Base-by-base conservation (phyloP, 2,113 vertebrate genomes). In the Otis tarda region DNA sequence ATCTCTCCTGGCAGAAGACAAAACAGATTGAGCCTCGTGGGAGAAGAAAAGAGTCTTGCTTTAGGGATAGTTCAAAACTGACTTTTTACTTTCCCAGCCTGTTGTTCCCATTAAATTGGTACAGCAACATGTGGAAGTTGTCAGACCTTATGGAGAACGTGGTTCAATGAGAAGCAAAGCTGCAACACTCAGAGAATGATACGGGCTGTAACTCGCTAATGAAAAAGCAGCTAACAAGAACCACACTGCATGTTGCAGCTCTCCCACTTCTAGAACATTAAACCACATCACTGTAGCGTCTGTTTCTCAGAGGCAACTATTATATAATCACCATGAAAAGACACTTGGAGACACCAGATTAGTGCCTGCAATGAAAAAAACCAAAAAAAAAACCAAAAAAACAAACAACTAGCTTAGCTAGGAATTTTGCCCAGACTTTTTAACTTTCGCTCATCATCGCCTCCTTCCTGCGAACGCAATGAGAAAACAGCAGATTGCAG, bases 1-100 rank as follows among this genome's bases (percentile, higher is more conserved):
- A 99, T 99, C 98, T 99, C 99, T 85, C 99, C 99, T 99, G 90
- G 31, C 86, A 98, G 93, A 70, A 95, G 43, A 96, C 27, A 86
- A 83, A 90, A 71, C 31, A 80, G 24, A 65, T 3, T 70, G 50
- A 94, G 73, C 1, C 61, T 83, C 31, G 61, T 30, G 25, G 33
- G 61, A 89, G 69, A 41, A 14, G 45, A 81, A 87, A 71, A 69
- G 7, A 18, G 7, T 53, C 20, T 57, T 10, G 21, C 52, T 88
- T 61, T 23, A 80, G 31, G 28, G 25, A 23, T 3, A 70, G 31
- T 9, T 77, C 25, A 76, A 7, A 23, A 61, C 79, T 30, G 55
- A 74, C 28, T 76, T 69, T 71, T 70, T 43, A 56, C 31, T 78
- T 68, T 64, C 59, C 57, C 10, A 3, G 91, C 31, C 80, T 75